phyloP scores from a whole-genome alignment of 2,113 vertebrate genomes.

The Turnix velox region DNA sequence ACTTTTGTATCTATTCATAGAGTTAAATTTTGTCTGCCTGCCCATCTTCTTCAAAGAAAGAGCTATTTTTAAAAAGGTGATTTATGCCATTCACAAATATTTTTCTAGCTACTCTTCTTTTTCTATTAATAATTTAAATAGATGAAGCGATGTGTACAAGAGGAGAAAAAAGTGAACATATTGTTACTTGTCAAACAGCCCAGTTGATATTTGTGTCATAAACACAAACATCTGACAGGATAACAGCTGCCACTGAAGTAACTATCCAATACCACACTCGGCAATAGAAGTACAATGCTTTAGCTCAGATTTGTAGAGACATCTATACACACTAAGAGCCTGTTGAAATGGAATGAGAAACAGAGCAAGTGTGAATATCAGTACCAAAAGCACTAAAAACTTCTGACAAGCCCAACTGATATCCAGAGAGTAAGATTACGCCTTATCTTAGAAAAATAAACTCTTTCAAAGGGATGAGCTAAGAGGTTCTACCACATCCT shows the following conservation, averaged over 20 bases:
- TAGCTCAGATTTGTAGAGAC: neutral
- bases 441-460: neutral
- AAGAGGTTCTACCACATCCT: neutral
- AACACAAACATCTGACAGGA: neutral
- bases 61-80: slow-evolving; percentile 55
- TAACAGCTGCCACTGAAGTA: neutral
- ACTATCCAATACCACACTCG: neutral
- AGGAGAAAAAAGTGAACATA: neutral
- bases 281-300: neutral
- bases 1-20: slow-evolving; percentile 46
- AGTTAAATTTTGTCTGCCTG: neutral
- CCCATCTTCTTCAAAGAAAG: neutral
- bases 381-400: neutral
- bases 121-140: neutral
- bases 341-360: neutral
- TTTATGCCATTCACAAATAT: neutral
- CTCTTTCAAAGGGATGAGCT: neutral
- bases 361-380: neutral
- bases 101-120: slow-evolving; percentile 21
- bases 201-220: neutral
- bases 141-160: neutral
- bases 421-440: neutral
- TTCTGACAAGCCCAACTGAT: neutral
- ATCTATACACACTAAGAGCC: neutral
- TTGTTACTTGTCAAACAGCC: neutral